Evolutionary conservation across 2,888 invertebrate genomes (phyloP).

Genomic region (Clistopyga incitator): DNA sequence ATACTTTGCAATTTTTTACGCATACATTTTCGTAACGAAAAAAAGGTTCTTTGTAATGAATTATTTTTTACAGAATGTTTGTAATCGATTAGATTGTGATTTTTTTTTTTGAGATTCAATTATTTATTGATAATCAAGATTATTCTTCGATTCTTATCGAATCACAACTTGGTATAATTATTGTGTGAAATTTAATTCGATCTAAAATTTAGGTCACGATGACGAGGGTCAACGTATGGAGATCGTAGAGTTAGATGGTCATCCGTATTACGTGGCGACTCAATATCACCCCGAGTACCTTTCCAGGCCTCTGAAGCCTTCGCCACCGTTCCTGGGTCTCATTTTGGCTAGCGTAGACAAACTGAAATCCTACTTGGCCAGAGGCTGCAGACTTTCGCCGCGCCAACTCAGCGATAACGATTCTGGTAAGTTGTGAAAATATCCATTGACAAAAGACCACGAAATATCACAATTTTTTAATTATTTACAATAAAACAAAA

Average conservation of each 20-base stretch:
- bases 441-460: not conserved
- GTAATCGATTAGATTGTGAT: too few species aligned
- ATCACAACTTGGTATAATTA: too few species aligned
- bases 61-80: too few species aligned
- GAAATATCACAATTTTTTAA: not conserved
- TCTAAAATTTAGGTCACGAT: conserved; percentile 87
- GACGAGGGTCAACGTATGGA: conserved; percentile 96
- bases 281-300: conserved; percentile 99
- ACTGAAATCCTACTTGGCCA: conserved; percentile 89
- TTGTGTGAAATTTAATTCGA: too few species aligned
- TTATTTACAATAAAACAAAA: too few species aligned
- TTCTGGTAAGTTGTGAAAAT: conserved; percentile 84
- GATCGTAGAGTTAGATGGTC: conserved; percentile 93
- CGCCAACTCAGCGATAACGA: conserved; percentile 91
- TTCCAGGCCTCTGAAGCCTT: conserved; percentile 95
- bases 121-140: too few species aligned
- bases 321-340: conserved; percentile 97
- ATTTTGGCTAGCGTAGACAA: conserved; percentile 95
- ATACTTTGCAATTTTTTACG: too few species aligned
- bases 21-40: too few species aligned
- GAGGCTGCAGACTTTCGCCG: conserved; percentile 91
- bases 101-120: too few species aligned
- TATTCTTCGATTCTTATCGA: too few species aligned
- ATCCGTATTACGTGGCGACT: conserved; percentile 97
- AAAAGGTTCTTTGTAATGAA: too few species aligned